Evolutionary conservation across 2,797 vertebrate genomes (phyloP).

Genomic region (Lophius americanus): DNA sequence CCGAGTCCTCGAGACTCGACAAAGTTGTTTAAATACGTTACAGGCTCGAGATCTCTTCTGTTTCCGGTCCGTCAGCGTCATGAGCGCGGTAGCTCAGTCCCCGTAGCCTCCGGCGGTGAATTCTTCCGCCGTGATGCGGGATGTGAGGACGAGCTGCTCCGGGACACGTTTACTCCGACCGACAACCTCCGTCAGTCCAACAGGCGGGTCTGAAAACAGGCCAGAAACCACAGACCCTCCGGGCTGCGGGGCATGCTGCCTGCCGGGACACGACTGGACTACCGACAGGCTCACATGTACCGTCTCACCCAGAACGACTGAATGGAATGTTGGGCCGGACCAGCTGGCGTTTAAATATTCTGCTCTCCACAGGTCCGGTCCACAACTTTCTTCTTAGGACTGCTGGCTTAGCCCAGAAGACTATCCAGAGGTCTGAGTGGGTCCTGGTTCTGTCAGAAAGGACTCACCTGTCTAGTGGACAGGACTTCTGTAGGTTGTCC

Average conservation of each 20-base stretch:
- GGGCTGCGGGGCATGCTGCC: background rate
- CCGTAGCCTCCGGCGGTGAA: conserved; percentile 44
- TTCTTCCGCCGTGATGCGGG: conserved; percentile 40
- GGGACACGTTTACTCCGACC: conserved; percentile 12
- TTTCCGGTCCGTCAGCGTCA: conserved; percentile 4
- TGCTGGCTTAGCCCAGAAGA: too few relatives aligned
- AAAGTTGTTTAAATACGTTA: conserved; percentile 1
- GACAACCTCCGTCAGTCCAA: background rate
- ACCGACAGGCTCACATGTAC: background rate
- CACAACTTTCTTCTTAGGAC: too few relatives aligned
- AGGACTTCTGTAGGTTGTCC: too few relatives aligned
- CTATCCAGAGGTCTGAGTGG: too few relatives aligned
- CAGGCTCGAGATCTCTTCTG: conserved; percentile 1
- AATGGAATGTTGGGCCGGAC: too few relatives aligned
- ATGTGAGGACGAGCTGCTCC: conserved; percentile 19
- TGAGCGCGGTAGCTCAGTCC: background rate
- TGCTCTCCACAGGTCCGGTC: too few relatives aligned
- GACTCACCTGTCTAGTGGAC: too few relatives aligned
- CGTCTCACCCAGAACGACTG: too few relatives aligned
- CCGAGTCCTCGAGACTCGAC: background rate
- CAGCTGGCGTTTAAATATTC: too few relatives aligned
- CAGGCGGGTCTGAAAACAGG: background rate
- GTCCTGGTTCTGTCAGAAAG: too few relatives aligned
- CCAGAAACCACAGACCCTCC: background rate
- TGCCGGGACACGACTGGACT: background rate